These are phyloP conservation scores for Stenolophus ochropezus DNA, from an alignment of 2,888 invertebrate species.

Conservation along the genomic window DNA sequence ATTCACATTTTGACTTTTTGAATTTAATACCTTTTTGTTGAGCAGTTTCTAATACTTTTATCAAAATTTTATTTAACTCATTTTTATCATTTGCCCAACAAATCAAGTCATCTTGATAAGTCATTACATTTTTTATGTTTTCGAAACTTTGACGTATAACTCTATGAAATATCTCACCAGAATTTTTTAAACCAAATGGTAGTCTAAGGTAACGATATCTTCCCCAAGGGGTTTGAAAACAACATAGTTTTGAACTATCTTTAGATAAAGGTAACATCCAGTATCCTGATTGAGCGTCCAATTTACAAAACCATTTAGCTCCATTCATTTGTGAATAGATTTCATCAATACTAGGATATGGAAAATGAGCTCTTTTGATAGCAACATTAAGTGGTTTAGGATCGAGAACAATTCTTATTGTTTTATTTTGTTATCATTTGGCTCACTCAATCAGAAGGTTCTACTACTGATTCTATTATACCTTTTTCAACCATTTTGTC, in stretches of 20 bases:
- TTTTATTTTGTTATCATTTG: conserved; percentile 61
- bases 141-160: neutral
- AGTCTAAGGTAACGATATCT: neutral
- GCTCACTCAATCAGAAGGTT: conserved; percentile 63
- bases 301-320: too few species aligned
- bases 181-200: conserved; percentile 4
- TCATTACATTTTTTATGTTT: neutral
- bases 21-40: too few species aligned
- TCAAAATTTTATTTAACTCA: too few species aligned
- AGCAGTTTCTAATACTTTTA: too few species aligned
- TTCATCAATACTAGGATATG: too few species aligned
- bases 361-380: too few species aligned
- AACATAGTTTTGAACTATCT: neutral
- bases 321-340: too few species aligned
- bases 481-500: too few species aligned
- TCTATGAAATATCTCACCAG: neutral
- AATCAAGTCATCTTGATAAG: neutral
- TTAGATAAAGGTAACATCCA: too few species aligned
- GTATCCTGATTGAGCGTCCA: too few species aligned
- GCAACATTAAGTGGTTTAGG: conserved; percentile 57
- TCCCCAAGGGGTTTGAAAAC: neutral
- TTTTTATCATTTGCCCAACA: neutral
- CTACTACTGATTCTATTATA: too few species aligned
- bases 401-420: conserved; percentile 60
- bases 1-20: too few species aligned